A percentile compares a stretch with the other conserved stretches of the same genome.
These are phyloP conservation scores for Montipora efflorescens DNA, from an alignment of 64 coral and sea anemone species.

Conservation along the genomic window DNA sequence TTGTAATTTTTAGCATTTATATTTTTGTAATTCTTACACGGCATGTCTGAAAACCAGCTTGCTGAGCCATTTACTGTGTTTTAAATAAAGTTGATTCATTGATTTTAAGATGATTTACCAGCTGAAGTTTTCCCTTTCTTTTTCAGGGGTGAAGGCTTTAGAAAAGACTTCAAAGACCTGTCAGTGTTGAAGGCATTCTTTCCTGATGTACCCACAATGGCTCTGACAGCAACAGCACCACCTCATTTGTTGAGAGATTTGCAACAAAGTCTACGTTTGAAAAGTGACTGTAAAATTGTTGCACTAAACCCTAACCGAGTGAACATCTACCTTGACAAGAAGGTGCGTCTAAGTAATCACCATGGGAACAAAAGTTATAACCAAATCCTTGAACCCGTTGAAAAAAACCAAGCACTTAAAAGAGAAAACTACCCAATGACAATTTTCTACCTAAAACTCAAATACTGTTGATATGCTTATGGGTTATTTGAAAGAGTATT, in stretches of 20 bases:
- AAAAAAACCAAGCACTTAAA: slow-evolving; percentile 30
- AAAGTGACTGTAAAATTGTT: slow-evolving; percentile 41
- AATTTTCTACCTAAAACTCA: slow-evolving; percentile 71
- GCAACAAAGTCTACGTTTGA: slow-evolving; percentile 32
- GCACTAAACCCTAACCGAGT: slow-evolving; percentile 50
- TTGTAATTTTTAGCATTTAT: too few species aligned
- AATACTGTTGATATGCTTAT: slow-evolving; percentile 80
- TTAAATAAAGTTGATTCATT: too few species aligned
- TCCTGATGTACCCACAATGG: slow-evolving; percentile 56
- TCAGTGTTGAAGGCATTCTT: slow-evolving; percentile 68
- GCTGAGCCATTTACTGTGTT: not conserved
- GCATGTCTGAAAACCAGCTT: too few species aligned
- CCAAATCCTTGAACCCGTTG: slow-evolving; percentile 50
- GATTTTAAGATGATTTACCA: not conserved
- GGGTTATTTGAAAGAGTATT: slow-evolving; percentile 66
- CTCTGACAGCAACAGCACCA: slow-evolving; percentile 77
- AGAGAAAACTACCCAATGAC: slow-evolving; percentile 80
- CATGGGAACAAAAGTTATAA: slow-evolving; percentile 20
- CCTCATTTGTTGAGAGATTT: slow-evolving; percentile 50
- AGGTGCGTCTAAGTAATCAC: slow-evolving; percentile 31
- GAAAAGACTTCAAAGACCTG: slow-evolving; percentile 75
- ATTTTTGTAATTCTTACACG: too few species aligned
- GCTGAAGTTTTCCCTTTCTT: not conserved
- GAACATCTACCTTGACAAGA: slow-evolving; percentile 61
- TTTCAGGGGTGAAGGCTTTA: slow-evolving; percentile 75